phyloP scores from a whole-genome alignment of 1,140 invertebrate genomes.

The Pseudachorutes palmiensis region DNA sequence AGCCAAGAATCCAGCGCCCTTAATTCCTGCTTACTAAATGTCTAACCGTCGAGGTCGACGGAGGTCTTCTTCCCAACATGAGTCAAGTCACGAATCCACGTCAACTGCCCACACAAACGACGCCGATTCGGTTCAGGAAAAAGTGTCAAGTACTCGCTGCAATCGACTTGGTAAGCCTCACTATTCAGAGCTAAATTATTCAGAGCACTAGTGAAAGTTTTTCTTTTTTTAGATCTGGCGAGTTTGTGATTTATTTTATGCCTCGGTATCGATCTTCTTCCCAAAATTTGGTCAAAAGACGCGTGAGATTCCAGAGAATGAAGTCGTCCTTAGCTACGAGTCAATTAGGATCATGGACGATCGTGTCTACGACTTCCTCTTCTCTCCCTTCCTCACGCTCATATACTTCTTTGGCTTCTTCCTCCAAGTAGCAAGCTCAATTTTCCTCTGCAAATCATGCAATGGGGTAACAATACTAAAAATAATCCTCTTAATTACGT shows the following conservation, averaged over 20 bases:
- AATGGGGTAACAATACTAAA: neutral
- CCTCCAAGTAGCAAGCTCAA: slow-evolving; percentile 13
- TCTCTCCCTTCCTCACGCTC: slow-evolving; percentile 1
- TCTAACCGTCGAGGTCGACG: no score
- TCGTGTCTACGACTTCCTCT: slow-evolving; percentile 7
- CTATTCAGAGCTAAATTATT: neutral
- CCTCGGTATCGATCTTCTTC: neutral
- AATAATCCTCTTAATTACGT: neutral
- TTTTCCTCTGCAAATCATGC: slow-evolving; percentile 8
- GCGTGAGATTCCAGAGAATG: neutral
- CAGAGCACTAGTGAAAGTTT: neutral
- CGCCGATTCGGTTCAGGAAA: neutral
- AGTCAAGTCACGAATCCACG: no score
- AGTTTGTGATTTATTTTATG: slow-evolving; percentile 5
- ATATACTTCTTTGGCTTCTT: slow-evolving; percentile 11
- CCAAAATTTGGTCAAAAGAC: neutral
- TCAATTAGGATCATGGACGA: neutral
- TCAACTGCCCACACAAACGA: no score
- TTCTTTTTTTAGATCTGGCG: neutral
- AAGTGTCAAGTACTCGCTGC: neutral
- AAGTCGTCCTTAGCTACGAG: neutral
- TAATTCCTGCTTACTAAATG: no score
- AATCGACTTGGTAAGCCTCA: neutral
- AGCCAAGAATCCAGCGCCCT: no score
- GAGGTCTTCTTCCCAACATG: no score